Conservation (phyloP, 2,113 vertebrate genomes). For the Seriola aureovittata region DNA sequence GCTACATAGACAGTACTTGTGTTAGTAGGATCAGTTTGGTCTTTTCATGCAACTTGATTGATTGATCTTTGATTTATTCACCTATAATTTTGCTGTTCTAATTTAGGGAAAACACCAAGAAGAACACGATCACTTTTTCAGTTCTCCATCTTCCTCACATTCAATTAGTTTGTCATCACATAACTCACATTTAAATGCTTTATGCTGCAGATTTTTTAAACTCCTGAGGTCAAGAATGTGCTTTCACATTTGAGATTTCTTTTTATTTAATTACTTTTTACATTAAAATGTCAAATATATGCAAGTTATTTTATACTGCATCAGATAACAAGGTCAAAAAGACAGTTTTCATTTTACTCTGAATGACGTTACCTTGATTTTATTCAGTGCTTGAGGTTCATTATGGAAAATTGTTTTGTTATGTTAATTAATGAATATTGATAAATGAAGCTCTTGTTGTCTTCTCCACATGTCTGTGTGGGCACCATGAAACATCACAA, state of each 20-base stretch:
- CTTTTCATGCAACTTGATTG: too few species aligned
- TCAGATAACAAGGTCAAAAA: neutral
- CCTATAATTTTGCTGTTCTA: neutral
- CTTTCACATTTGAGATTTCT: neutral
- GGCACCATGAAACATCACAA: neutral
- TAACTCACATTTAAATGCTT: neutral
- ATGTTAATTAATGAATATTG: neutral
- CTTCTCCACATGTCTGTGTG: neutral
- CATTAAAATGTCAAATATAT: neutral
- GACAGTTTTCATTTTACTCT: neutral
- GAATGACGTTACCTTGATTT: neutral
- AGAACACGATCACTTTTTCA: neutral
- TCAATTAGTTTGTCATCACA: slow-evolving; percentile 20
- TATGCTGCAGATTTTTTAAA: neutral
- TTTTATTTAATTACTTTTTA: neutral
- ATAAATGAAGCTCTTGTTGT: neutral
- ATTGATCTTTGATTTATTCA: neutral
- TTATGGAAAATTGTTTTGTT: neutral
- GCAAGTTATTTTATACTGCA: neutral
- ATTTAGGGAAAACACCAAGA: too few species aligned
- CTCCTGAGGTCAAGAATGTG: neutral
- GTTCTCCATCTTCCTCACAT: neutral
- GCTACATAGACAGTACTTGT: too few species aligned
- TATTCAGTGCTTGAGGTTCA: neutral
- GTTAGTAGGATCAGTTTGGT: too few species aligned